Percentiles rank a stretch among this genome's conserved stretches.
Evolutionary conservation across 2,113 vertebrate genomes (phyloP).

Genomic region (Callithrix jacchus): DNA sequence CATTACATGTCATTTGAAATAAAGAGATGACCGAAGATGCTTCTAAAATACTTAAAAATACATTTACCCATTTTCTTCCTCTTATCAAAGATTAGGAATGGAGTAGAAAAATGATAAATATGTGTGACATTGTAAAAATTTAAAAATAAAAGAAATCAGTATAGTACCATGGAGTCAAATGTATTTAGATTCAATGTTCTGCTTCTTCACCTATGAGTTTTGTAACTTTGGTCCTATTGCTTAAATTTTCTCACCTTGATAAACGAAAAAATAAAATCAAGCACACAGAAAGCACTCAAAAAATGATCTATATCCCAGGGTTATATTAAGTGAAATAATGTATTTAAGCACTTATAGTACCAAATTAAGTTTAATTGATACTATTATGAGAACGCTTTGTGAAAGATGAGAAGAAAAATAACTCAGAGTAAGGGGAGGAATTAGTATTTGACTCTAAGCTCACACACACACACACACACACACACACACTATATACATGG

Average conservation of each 20-base stretch:
- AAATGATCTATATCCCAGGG: neutral
- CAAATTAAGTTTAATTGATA: neutral
- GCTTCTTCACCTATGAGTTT: neutral
- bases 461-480: neutral
- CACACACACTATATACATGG: neutral
- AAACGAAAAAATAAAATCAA: neutral
- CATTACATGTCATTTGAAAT: neutral
- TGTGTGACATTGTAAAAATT: neutral
- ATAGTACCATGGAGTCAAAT: neutral
- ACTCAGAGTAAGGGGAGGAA: neutral
- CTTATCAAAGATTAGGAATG: neutral
- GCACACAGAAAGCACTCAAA: neutral
- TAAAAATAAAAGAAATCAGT: neutral
- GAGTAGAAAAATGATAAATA: neutral
- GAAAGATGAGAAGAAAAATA: neutral
- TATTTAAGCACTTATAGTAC: neutral
- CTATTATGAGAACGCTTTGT: neutral
- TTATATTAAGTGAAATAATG: neutral
- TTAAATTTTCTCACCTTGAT: neutral
- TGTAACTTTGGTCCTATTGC: neutral
- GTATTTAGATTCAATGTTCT: neutral
- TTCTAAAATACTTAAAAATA: neutral
- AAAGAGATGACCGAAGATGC: neutral
- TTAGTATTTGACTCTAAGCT: neutral
- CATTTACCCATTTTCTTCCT: neutral